Evolutionary conservation across 1,140 invertebrate genomes (phyloP), one percentile per base, ranked within the genome.

Genomic region (Pissodes strobi): DNA sequence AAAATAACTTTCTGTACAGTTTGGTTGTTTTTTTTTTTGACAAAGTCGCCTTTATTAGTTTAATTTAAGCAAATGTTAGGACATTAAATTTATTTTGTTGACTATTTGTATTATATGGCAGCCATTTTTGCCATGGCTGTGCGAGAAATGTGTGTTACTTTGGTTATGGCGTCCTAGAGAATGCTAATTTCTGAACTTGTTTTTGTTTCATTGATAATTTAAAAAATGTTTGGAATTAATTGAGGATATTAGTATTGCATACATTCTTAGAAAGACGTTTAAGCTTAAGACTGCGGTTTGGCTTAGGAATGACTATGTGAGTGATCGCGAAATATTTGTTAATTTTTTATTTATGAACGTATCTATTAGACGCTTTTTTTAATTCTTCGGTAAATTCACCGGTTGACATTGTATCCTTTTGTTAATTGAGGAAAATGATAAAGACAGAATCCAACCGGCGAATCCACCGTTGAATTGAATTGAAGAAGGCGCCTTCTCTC

Each of bases 31-130:
- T 65, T 55, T 66, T 69, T 71, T 69, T 61, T 69, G 62, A 69
- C 67, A 63, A 65, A 65, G 23, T 67, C 64, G 64, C 65, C 59
- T 66, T 67, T 67, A 69, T 66, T 69, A 70, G 68, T 69, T 52
- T 70, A 70, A 66, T 55, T 69, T 70, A 68, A 69, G 67, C 62
- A 65, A 69, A 70, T 64, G 64, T 70, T 66, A 69, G 48, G 52
- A 70, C 65, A 66, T 48, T 48, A 48, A 48, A 48, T 48, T 73
- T 74, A 72, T 69, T 72, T 71, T 72, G 69, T 69, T 69, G 69
- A 68, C 65, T 71, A 70, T 74, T 70, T 72, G 58, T 73, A 71
- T 71, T 66, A 37, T 59, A 23, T 48, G 56, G 56, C 56, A 59
- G 56, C 56, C 56, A 59, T 46, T 45, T 45, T 27, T 59, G 45